Base-by-base conservation (phyloP, 2,797 vertebrate genomes). In the Smutsia temminckii region DNA sequence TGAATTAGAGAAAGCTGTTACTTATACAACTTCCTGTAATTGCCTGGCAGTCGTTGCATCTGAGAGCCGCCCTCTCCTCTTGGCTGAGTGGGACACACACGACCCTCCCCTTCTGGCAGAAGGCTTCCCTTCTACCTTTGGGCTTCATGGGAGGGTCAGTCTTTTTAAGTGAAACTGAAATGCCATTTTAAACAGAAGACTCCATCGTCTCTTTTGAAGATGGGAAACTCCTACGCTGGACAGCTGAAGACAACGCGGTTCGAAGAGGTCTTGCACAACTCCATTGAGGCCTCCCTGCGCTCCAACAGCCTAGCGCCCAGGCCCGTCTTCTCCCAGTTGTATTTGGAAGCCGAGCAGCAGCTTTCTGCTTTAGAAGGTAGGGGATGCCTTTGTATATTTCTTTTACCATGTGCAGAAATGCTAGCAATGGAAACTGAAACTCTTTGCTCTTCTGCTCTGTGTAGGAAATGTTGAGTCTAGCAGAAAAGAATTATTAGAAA, bases 181-280 rank as follows among this genome's bases (percentile, higher is more conserved):
- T 94, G 29, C 94, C 63, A 0, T 96, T 86, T 94, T 83, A 66
- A 93, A 59, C 90, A 57, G 93, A 66, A 57, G 86, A 25, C 83
- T 34, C 81, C 23, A 0, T 32, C 25, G 55, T 25, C 80, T 80
- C 95, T 87, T 84, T 18, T 95, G 98, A 98, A 98, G 98, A 99
- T 99, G 99, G 99, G 99, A 95, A 99, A 99, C 98, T 99, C 99
- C 1, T 99, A 99, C 0, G 99, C 99, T 0, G 99, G 99, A 51
- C 99, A 99, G 98, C 99, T 99, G 97, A 99, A 99, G 98, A 99
- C 99, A 77, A 99, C 99, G 0, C 99, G 99, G 57, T 99, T 99
- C 72, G 99, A 99, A 97, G 99, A 99, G 98, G 99, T 99, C 20
- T 98, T 99, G 77, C 99, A 99, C 98, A 99, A 98, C 98, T 99